phyloP scores from a whole-genome alignment of 2,113 vertebrate genomes.

The Ochotona princeps region DNA sequence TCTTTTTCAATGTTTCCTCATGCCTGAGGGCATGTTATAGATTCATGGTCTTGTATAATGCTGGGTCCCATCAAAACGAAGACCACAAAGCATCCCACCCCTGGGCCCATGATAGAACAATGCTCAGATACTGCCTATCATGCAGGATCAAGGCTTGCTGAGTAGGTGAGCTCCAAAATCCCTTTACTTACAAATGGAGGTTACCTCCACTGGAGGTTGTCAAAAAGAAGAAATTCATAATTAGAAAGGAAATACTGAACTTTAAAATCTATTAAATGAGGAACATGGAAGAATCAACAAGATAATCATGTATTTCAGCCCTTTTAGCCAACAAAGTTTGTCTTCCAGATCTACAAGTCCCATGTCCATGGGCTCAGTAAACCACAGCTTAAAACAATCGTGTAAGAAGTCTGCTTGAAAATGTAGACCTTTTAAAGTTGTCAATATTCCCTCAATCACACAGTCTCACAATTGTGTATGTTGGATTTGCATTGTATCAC shows the following conservation, averaged over 20 bases:
- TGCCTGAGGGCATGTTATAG: neutral
- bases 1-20: neutral
- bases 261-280: neutral
- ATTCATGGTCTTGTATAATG: neutral
- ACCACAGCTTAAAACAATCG: neutral
- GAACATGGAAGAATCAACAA: neutral
- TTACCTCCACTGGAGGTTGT: neutral
- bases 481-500: neutral
- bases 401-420: neutral
- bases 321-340: neutral
- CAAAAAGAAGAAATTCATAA: neutral
- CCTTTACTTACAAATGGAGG: neutral
- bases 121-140: rapidly evolving
- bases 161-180: neutral
- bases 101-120: too few species aligned
- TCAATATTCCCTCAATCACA: neutral
- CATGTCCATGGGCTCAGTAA: neutral
- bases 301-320: neutral
- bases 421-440: too few species aligned
- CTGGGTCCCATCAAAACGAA: neutral
- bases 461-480: neutral
- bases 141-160: neutral
- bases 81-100: neutral
- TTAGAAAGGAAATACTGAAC: neutral
- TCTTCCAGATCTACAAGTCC: neutral